phyloP scores from a whole-genome alignment of 2,113 vertebrate genomes.

The Neolamprologus devosi region DNA sequence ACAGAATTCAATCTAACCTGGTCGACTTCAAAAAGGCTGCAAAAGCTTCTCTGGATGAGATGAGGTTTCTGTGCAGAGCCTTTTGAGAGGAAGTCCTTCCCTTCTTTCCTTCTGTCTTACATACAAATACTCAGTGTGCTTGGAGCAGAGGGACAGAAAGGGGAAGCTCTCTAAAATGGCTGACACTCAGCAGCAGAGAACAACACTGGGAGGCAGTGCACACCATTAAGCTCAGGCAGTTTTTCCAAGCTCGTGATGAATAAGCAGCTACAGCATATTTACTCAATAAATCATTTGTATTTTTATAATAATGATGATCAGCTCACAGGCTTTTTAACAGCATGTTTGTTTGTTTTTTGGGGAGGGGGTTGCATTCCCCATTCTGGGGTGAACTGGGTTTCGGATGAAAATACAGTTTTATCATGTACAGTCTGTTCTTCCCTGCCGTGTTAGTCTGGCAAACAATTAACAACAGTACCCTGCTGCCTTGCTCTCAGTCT shows the following conservation, averaged over 20 bases:
- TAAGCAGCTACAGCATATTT: not conserved
- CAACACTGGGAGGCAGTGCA: constrained; percentile 46
- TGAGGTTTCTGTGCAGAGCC: constrained; percentile 32
- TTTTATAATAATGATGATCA: not conserved
- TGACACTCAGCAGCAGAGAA: constrained; percentile 60
- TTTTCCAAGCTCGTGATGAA: constrained; percentile 10
- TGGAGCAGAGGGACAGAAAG: constrained; percentile 52
- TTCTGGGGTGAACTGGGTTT: not conserved
- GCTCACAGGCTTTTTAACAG: not conserved
- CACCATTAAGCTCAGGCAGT: constrained; percentile 14
- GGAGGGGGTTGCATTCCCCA: not conserved
- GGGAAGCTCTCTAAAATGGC: constrained; percentile 69
- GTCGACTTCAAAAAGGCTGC: constrained; percentile 22
- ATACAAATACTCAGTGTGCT: constrained; percentile 47
- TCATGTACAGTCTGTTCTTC: not conserved
- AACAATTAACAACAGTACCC: constrained; percentile 8
- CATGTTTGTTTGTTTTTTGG: not conserved
- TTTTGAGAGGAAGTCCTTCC: constrained; percentile 48
- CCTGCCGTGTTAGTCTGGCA: not conserved
- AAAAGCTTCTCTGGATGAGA: constrained; percentile 27
- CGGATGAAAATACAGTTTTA: not conserved
- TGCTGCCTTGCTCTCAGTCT: not conserved
- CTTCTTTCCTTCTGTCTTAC: constrained; percentile 30
- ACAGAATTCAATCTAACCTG: constrained; percentile 41
- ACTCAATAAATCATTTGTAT: not conserved